Evolutionary conservation across 2,797 vertebrate genomes (phyloP).

Genomic region (Tapirus indicus): DNA sequence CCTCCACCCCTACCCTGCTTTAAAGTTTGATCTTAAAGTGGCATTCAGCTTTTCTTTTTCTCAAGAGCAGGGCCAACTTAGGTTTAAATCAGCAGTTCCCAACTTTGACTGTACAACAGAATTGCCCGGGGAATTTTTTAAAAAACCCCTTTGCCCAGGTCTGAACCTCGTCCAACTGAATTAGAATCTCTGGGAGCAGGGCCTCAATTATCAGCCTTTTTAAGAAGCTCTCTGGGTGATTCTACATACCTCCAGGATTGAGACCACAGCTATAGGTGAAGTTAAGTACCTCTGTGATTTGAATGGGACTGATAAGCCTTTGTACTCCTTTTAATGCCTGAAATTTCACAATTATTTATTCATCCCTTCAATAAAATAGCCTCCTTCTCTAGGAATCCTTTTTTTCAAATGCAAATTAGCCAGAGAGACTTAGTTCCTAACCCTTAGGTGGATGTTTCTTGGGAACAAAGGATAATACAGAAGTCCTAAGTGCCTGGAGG

Average conservation of each 20-base stretch:
- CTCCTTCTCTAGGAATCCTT: constrained; percentile 24
- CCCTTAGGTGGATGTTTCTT: neutral
- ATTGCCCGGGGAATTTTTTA: neutral
- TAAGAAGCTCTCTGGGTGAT: neutral
- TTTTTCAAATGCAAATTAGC: constrained; percentile 59
- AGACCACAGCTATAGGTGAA: constrained; percentile 37
- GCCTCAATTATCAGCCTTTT: constrained; percentile 28
- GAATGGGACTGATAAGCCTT: constrained; percentile 11
- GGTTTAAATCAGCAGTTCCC: constrained; percentile 32
- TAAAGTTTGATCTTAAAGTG: constrained; percentile 54
- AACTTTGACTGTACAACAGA: neutral
- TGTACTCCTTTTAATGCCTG: constrained; percentile 1
- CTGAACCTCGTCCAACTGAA: constrained; percentile 23
- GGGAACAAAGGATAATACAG: neutral
- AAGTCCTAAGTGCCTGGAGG: constrained; percentile 1
- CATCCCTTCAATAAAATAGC: constrained; percentile 41
- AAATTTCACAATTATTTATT: constrained; percentile 68
- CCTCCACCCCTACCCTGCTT: neutral
- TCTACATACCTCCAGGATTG: neutral
- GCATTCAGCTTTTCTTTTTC: constrained; percentile 56
- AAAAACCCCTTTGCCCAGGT: neutral
- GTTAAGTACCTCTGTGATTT: constrained; percentile 16
- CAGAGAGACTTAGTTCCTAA: neutral
- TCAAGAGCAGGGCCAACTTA: constrained; percentile 1
- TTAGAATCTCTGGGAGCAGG: constrained; percentile 21